These are phyloP conservation scores for Acanthosepion lycidas DNA, from an alignment of 2,888 invertebrate species.

Conservation along the genomic window DNA sequence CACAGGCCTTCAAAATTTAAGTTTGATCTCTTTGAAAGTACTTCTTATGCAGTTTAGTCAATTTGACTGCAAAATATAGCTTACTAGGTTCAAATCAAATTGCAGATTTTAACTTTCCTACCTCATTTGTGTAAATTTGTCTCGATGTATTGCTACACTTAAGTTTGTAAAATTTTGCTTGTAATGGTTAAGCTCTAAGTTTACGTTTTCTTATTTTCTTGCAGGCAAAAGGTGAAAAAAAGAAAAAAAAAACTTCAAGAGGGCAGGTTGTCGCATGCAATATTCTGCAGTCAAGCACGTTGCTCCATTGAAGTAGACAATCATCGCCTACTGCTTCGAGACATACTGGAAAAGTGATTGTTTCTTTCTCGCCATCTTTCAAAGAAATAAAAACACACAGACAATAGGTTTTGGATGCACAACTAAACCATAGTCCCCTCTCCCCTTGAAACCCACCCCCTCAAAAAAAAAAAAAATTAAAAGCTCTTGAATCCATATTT, in stretches of 20 bases:
- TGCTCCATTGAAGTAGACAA: background rate
- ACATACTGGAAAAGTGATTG: background rate
- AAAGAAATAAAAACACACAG: background rate
- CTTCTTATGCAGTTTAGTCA: no score
- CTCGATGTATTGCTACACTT: no score
- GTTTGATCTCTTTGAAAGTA: no score
- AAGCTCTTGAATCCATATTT: background rate
- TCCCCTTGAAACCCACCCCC: background rate
- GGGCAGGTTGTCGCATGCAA: background rate
- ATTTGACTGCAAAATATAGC: no score
- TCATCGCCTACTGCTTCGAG: slow-evolving; percentile 6
- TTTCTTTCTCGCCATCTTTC: background rate
- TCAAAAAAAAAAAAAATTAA: background rate
- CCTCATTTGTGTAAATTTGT: no score
- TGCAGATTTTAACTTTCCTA: no score
- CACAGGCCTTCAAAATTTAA: no score
- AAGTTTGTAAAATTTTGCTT: background rate
- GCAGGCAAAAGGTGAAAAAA: background rate
- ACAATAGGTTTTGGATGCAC: background rate
- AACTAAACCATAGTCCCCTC: background rate
- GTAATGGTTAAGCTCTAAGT: background rate
- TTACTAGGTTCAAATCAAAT: no score
- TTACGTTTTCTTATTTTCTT: background rate
- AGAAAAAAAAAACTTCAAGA: background rate
- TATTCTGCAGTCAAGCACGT: slow-evolving; percentile 8